Evolutionary conservation across 2,797 vertebrate species (phyloP), one percentile per base, ranked within the genome.

Genomic region (Galaxias olidus): DNA sequence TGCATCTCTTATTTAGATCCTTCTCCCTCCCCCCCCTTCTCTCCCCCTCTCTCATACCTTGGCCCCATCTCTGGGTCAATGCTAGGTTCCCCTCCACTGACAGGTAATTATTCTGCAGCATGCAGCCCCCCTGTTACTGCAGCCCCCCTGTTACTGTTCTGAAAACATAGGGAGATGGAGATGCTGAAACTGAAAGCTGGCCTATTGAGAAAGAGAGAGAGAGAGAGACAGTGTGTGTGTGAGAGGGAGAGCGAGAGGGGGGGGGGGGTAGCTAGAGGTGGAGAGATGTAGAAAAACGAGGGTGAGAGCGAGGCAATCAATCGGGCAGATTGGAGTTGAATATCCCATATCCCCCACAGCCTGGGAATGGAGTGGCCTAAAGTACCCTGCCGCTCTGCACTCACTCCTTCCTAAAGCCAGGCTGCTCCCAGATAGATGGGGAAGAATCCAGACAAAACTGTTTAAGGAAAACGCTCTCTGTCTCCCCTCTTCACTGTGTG

Each of bases 301-400:
- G 56, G 48, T 40, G 58, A 51, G 53, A 52, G 74, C 81, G 80
- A 84, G 80, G 81, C 84, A 89, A 90, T 90, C 89, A 88, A 83
- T 87, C 56, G 75, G 54, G 65, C 75, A 89, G 82, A 89, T 89
- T 85, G 79, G 77, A 87, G 77, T 54, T 82, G 84, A 90, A 89
- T 83, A 84, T 85, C 84, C 79, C 67, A 75, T 73, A 74, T 72
- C 55, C 66, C 66, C 64, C 50, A 50, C 15, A 52, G 60, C 40
- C 53, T 64, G 64, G 69, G 72, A 85, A 84, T 86, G 47, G 48
- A 81, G 78, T 81, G 80, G 75, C 76, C 72, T 83, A 76, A 87
- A 82, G 71, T 74, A 65, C 8, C 68, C 65, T 42, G 61, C 13
- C 30, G 2, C 45, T 63, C 55, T 79, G 63, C 15, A 14, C 62